A percentile compares a stretch with the other conserved stretches of the same genome.
phyloP scores from a whole-genome alignment of 2,113 vertebrate species.

The Hiodon tergisus region DNA sequence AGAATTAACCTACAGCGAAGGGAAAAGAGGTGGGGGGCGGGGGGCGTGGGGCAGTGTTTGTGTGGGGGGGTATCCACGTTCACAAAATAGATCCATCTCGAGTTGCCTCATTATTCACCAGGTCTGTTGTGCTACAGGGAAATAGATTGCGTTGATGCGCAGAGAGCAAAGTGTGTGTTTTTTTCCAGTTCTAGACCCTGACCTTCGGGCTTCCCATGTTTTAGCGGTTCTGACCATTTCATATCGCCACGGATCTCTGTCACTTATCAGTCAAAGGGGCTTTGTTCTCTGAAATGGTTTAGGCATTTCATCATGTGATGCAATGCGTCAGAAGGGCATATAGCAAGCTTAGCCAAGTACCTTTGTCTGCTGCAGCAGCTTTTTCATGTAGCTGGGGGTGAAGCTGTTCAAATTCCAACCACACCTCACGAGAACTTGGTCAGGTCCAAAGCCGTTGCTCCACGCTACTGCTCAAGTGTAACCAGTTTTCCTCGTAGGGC shows the following conservation, averaged over 20 bases:
- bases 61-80: slow-evolving; percentile 3
- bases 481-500: too few species aligned
- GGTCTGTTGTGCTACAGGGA: slow-evolving; percentile 7
- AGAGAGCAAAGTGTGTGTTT: background rate
- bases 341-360: background rate
- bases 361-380: background rate
- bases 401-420: too few species aligned
- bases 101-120: slow-evolving; percentile 10
- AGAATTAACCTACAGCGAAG: slow-evolving; percentile 20
- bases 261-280: background rate
- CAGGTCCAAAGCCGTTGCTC: too few species aligned
- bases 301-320: background rate
- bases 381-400: too few species aligned
- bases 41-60: too few species aligned
- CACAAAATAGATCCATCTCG: background rate
- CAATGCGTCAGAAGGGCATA: background rate
- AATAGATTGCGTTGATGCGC: slow-evolving; percentile 11
- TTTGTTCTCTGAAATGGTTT: background rate
- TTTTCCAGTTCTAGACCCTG: background rate
- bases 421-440: too few species aligned
- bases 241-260: background rate
- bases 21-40: background rate
- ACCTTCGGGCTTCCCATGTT: background rate
- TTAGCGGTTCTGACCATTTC: background rate
- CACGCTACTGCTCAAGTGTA: too few species aligned